Base-by-base conservation (phyloP, 2,888 invertebrate species). In the Drosophila mayaguana region DNA sequence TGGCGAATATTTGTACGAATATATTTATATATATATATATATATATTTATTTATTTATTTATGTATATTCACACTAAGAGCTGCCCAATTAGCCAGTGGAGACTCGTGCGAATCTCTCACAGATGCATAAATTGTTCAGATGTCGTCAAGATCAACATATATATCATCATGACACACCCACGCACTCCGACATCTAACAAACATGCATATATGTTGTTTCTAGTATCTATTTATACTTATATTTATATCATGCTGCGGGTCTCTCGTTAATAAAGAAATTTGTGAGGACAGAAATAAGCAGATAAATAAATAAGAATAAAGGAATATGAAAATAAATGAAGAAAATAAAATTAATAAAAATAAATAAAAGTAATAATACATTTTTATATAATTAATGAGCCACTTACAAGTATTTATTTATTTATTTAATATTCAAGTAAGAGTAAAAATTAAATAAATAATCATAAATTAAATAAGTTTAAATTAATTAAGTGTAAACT, bases 121-220 rank as follows among this genome's bases (percentile, higher is more conserved):
- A 69, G 67, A 74, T 74, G 72, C 88, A 87, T 89, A 89, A 87
- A 87, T 87, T 88, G 78, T 77, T 80, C 78, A 80, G 42, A 72
- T 85, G 90, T 81, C 86, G 64, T 42, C 78, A 67, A 65, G 77
- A 69, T 85, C 62, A 70, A 55, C 75, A 40, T 25, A 63, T 74
- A 73, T 67, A 32, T 67, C 66, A 54, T 50, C 54, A 46, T 25
- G 53, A 18, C 59, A 62, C 85, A 68, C 64, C 71, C 63, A 74
- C 83, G 72, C 65, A 63, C 16, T 43, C 54, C 55, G 59, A 54
- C 34, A 40, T 25, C 25, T 4, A 16, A 20, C 36, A 53, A 22
- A 22, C 3, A 22, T 16, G n/a, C 9, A n/a, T 11, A 25, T n/a
- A 22, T 45, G 6, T 7, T 14, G 1, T 28, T 2, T 18, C 3